Evolutionary conservation across 2,888 invertebrate species (phyloP).

Genomic region (Ormia ochracea): DNA sequence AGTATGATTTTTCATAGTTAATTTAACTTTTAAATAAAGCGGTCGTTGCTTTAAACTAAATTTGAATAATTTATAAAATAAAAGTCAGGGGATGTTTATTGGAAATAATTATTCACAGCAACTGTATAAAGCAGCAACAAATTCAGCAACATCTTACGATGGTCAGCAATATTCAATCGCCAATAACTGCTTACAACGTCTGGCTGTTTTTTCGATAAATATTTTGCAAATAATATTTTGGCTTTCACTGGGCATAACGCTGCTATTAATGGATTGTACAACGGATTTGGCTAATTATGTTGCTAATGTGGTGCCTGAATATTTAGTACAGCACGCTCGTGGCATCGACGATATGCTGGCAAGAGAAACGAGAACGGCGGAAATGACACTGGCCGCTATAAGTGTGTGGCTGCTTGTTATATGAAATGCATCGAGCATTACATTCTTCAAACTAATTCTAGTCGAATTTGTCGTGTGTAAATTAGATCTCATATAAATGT

Average conservation of each 20-base stretch:
- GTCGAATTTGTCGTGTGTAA: not conserved
- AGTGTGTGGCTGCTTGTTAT: constrained; percentile 63
- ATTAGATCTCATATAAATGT: too few species aligned
- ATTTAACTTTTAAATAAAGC: constrained; percentile 21
- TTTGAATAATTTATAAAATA: not conserved
- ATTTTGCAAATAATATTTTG: not conserved
- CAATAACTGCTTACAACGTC: not conserved
- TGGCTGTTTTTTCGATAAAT: not conserved
- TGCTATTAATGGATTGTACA: constrained; percentile 57
- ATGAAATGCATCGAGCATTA: constrained; percentile 11
- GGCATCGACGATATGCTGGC: not conserved
- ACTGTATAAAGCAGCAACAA: not conserved
- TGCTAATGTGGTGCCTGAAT: constrained; percentile 52
- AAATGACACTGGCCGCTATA: constrained; percentile 63
- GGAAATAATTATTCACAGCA: not conserved
- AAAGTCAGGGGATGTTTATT: not conserved
- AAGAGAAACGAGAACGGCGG: constrained; percentile 14
- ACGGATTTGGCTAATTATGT: constrained; percentile 55
- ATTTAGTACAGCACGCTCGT: constrained; percentile 39
- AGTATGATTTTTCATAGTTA: constrained; percentile 17
- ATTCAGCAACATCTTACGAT: not conserved
- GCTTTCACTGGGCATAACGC: constrained; percentile 26
- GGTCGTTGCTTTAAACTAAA: not conserved
- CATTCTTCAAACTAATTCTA: not conserved
- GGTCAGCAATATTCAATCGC: not conserved